Conservation (phyloP, 2,888 invertebrate genomes). For the Xylota segnis region DNA sequence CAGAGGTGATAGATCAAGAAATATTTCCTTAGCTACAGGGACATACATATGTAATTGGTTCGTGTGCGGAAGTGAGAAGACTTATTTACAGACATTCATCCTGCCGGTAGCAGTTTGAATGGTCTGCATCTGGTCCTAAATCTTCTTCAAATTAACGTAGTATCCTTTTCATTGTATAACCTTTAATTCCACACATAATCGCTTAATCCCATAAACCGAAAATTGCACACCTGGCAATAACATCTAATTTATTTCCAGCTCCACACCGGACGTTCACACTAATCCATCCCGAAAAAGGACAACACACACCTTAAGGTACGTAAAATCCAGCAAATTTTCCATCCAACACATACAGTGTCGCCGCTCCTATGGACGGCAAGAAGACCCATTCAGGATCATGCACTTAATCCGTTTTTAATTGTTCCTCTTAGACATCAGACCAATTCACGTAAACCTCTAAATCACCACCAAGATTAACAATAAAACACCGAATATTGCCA, state of each 20-base stretch:
- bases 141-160: slow-evolving; percentile 7
- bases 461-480: slow-evolving; percentile 67
- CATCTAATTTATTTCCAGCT: slow-evolving; percentile 65
- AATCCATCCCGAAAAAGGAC: slow-evolving; percentile 64
- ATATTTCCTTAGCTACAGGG: neutral
- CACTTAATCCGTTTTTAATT: slow-evolving; percentile 72
- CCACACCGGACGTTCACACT: slow-evolving; percentile 48
- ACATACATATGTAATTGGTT: no score
- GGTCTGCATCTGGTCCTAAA: neutral
- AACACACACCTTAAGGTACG: slow-evolving; percentile 69
- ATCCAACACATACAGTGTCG: slow-evolving; percentile 20
- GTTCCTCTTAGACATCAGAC: slow-evolving; percentile 43
- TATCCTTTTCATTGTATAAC: neutral
- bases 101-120: neutral
- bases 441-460: slow-evolving; percentile 42
- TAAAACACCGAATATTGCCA: slow-evolving; percentile 30
- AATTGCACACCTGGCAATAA: slow-evolving; percentile 73
- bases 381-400: slow-evolving; percentile 42
- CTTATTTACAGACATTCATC: neutral
- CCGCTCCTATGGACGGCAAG: slow-evolving; percentile 7
- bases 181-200: slow-evolving; percentile 30
- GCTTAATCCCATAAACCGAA: slow-evolving; percentile 59
- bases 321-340: slow-evolving; percentile 30
- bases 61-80: no score
- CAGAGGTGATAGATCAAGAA: neutral